Evolutionary conservation across 2,113 vertebrate genomes (phyloP), one percentile per base, ranked within the genome.

Genomic region (Ginglymostoma cirratum): DNA sequence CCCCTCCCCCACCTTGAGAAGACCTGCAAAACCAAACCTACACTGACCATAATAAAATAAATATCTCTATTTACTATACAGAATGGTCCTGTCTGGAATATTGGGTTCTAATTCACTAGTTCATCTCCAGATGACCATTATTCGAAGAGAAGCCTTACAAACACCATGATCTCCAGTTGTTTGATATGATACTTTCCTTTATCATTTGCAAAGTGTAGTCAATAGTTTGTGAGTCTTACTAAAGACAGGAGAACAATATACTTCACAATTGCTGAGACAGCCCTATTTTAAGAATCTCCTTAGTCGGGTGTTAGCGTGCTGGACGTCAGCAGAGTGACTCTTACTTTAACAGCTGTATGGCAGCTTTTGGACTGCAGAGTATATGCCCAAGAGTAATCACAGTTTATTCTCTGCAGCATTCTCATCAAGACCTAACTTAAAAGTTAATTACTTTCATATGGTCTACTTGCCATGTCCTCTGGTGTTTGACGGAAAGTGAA

Each of bases 371-470:
- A 52, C 94, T 95, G 67, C 30, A 95, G 45, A 95, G 14, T 76
- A 72, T 52, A 95, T 70, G 94, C 94, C 94, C 94, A 23, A 72
- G 94, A 95, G 94, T 72, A 95, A 95, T 95, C 69, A 95, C 69
- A 70, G 94, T 95, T 95, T 95, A 95, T 95, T 70, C 69, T 72
- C 94, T 95, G 69, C 34, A 95, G 94, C 66, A 48, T 95, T 95
- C 94, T 95, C 67, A 95, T 95, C 94, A 95, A 72, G 94, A 72
- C 94, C 69, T 38, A 70, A 95, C 67, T 95, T 95, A 76, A 95
- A 95, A 95, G 69, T 52, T 95, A 95, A 95, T 76, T 95, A 52
- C 69, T 95, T 95, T 72, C 94, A 52, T 52, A 72, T 95, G 94
- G 66, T 65, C 61, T 48, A 52, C 94, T 95, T 76, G 67, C 69